Conservation (phyloP, 2,888 invertebrate species). For the Drosophila rubida region DNA sequence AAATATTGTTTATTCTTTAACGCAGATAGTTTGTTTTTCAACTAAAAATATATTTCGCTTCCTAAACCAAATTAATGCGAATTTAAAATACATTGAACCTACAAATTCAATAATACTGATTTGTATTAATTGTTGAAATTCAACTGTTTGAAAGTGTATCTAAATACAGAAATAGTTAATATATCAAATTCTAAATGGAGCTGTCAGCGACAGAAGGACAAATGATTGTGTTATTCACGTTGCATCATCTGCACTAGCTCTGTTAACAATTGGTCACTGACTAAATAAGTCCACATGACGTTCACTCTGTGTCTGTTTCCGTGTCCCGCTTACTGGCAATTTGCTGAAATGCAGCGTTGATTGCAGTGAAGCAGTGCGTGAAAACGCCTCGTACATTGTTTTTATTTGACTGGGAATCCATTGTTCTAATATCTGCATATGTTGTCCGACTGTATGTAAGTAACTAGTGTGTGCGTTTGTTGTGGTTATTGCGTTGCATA, state of each 20-base stretch:
- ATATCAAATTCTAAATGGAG: slow-evolving; percentile 29
- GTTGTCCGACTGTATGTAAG: slow-evolving; percentile 22
- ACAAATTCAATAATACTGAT: too few relatives aligned
- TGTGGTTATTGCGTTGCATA: slow-evolving; percentile 65
- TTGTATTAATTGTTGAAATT: too few relatives aligned
- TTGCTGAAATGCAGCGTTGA: slow-evolving; percentile 75
- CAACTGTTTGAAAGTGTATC: too few relatives aligned
- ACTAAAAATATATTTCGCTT: neutral
- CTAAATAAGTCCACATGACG: neutral
- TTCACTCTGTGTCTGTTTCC: neutral
- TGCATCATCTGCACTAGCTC: slow-evolving; percentile 10
- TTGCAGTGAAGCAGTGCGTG: slow-evolving; percentile 71
- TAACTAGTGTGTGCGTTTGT: slow-evolving; percentile 17
- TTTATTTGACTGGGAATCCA: slow-evolving; percentile 44
- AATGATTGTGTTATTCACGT: slow-evolving; percentile 17
- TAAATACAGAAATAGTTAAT: slow-evolving; percentile 13
- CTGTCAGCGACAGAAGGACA: slow-evolving; percentile 30
- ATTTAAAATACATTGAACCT: too few relatives aligned
- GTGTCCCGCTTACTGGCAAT: slow-evolving; percentile 27
- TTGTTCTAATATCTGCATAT: slow-evolving; percentile 40
- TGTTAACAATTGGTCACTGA: slow-evolving; percentile 12
- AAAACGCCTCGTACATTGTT: slow-evolving; percentile 60
- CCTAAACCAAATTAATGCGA: neutral
- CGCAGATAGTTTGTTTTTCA: neutral
- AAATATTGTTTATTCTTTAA: slow-evolving; percentile 18